Evolutionary conservation across 2,888 invertebrate species (phyloP), one percentile per base, ranked within the genome.

Genomic region (Rhagonycha fulva): DNA sequence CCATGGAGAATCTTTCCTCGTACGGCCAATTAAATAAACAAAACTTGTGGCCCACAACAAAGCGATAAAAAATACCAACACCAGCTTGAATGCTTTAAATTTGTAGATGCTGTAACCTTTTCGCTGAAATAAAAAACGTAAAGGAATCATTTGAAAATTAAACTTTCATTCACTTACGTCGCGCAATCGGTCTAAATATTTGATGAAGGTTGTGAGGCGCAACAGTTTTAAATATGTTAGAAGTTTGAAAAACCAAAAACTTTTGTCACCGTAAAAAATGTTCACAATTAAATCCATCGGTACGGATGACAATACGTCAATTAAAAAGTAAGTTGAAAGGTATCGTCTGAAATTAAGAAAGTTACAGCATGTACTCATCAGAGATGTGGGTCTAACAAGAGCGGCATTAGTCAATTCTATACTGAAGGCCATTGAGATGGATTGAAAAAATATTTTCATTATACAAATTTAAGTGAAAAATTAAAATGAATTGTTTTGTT

Each of bases 191-290:
- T 83, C 80, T 2, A 83, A 80, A 73, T 86, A 87, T 70, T 78
- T 32, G 3, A 86, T 47, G n/a, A 87, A 72, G 19, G 84, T 85
- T 63, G 83, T 81, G 4, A 87, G 74, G 71, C 87, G 80, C 14
- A 87, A 68, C 76, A 88, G 80, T 62, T 86, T 87, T 12, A 86
- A 12, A 30, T 84, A 80, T 68, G 86, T 86, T 2, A 85, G 74
- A 3, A 80, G 32, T 30, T 84, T 79, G 47, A 82, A 80, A 24
- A 82, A 84, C 83, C 85, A 83, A 9, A 47, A 69, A 23, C 72
- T 4, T 75, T 69, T 7, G 9, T 60, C 10, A 2, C 71, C 68
- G 4, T 72, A 69, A 14, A 79, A 2, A 3, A 84, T 32, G 3
- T 68, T 3, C 3, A 82, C 79, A 5, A 86, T n/a, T 2, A 84